phyloP scores from a whole-genome alignment of 1,140 invertebrate genomes.

The Drosophila watanabei region DNA sequence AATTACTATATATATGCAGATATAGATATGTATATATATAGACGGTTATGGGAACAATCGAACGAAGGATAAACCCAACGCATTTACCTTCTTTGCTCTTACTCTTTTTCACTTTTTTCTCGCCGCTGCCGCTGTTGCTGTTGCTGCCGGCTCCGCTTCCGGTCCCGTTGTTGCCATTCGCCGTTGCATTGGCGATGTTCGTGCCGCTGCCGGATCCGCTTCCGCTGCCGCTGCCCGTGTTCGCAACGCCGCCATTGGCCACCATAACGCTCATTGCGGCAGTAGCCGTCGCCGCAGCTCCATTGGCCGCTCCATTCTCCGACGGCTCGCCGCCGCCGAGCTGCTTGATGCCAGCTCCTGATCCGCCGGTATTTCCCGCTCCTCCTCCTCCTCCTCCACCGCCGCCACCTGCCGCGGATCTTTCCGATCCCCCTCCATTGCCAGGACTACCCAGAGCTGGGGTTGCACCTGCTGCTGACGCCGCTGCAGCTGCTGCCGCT shows the following conservation, averaged over 20 bases:
- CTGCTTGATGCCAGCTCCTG: slow-evolving; percentile 7
- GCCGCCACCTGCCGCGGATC: slow-evolving; percentile 25
- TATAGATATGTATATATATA: slow-evolving; percentile 28
- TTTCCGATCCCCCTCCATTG: slow-evolving; percentile 59
- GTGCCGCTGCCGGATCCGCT: slow-evolving; percentile 14
- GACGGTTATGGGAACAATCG: slow-evolving; percentile 53
- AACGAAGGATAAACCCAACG: slow-evolving; percentile 84
- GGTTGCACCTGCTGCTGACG: slow-evolving; percentile 7
- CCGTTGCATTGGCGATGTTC: slow-evolving; percentile 13
- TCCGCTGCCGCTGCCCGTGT: neutral
- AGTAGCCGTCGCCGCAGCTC: neutral
- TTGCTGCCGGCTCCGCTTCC: slow-evolving; percentile 55
- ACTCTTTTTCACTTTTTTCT: slow-evolving; percentile 85
- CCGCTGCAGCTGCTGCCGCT: slow-evolving; percentile 52
- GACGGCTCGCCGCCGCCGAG: neutral
- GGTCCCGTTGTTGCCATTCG: slow-evolving; percentile 29
- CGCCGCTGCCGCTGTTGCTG: slow-evolving; percentile 78
- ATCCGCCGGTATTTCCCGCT: slow-evolving; percentile 1
- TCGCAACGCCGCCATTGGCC: slow-evolving; percentile 14
- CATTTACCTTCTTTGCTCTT: slow-evolving; percentile 85
- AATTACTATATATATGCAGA: slow-evolving; percentile 29
- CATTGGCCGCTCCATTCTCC: slow-evolving; percentile 10
- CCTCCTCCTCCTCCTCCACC: slow-evolving; percentile 12
- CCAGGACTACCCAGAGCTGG: slow-evolving; percentile 51
- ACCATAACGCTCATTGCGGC: slow-evolving; percentile 31